phyloP scores from a whole-genome alignment of 2,113 vertebrate genomes.

The Sturnira hondurensis region DNA sequence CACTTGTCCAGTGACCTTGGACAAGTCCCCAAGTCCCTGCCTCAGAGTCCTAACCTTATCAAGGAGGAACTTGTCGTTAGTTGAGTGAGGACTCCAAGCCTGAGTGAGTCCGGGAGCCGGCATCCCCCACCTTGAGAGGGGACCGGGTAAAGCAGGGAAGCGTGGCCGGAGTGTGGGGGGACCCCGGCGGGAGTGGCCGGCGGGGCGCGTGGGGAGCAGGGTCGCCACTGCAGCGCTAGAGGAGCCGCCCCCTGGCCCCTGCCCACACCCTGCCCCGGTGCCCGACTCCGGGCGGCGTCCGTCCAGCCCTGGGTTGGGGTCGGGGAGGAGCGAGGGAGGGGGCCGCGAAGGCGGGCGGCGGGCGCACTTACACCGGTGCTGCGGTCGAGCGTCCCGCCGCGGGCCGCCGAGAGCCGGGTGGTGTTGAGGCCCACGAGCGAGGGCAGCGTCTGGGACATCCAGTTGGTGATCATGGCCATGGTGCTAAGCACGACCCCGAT shows the following conservation, averaged over 20 bases:
- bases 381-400: conserved; percentile 90
- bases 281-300: not conserved
- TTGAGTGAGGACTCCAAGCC: not conserved
- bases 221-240: not conserved
- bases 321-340: not conserved
- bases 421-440: conserved; percentile 96
- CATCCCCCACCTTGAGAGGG: not conserved
- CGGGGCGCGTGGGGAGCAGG: not conserved
- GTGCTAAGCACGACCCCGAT: conserved; percentile 99
- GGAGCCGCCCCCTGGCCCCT: not conserved
- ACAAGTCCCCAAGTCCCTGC: conserved; percentile 32
- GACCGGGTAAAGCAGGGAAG: not conserved
- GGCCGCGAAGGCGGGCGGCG: not conserved
- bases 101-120: not conserved
- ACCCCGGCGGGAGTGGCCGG: not conserved
- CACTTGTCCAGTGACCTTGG: conserved; percentile 67
- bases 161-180: not conserved
- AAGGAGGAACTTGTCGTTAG: not conserved
- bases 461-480: conserved; percentile 99
- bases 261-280: not conserved
- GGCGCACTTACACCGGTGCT: conserved; percentile 93
- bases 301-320: not conserved
- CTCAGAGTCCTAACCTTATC: not conserved
- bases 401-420: conserved; percentile 91
- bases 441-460: conserved; percentile 99